Evolutionary conservation across 1,140 invertebrate species (phyloP).

Genomic region (Drosophila athabasca): DNA sequence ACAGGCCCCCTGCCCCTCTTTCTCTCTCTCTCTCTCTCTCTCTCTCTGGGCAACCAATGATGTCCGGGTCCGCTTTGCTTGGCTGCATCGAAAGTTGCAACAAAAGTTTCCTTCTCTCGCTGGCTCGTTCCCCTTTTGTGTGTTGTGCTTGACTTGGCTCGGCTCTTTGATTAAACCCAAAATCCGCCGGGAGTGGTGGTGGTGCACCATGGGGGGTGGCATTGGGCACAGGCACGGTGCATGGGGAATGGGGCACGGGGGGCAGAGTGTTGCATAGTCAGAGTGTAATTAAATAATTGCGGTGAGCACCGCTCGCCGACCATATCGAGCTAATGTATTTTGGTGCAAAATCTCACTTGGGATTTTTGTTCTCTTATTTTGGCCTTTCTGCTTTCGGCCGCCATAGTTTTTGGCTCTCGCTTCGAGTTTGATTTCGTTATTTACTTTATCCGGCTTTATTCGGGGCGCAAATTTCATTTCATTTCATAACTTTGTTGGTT

Average conservation of each 20-base stretch:
- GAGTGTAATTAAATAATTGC: conserved; percentile 79
- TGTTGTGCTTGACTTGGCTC: conserved; percentile 57
- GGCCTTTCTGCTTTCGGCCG: neutral
- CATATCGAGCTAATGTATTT: conserved; percentile 75
- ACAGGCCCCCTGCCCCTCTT: neutral
- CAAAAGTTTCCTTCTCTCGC: conserved; percentile 63
- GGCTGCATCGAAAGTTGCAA: conserved; percentile 70
- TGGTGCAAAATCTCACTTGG: conserved; percentile 55
- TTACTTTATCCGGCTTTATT: conserved; percentile 48
- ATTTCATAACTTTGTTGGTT: conserved; percentile 67
- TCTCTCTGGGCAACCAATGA: neutral
- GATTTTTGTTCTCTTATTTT: conserved; percentile 26
- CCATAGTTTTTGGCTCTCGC: conserved; percentile 30
- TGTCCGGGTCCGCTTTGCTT: conserved; percentile 48
- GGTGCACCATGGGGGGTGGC: neutral
- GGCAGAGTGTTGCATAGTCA: conserved; percentile 9
- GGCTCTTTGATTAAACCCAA: conserved; percentile 70
- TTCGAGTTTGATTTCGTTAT: conserved; percentile 42
- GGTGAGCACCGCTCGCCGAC: conserved; percentile 59
- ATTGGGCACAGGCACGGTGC: too few species aligned
- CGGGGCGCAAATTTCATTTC: conserved; percentile 64
- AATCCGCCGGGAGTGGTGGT: conserved; percentile 17
- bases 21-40: too few species aligned
- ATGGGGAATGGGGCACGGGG: neutral
- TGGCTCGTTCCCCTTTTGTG: conserved; percentile 43